Evolutionary conservation across 2,797 vertebrate species (phyloP).

Genomic region (Tokudaia muenninki): DNA sequence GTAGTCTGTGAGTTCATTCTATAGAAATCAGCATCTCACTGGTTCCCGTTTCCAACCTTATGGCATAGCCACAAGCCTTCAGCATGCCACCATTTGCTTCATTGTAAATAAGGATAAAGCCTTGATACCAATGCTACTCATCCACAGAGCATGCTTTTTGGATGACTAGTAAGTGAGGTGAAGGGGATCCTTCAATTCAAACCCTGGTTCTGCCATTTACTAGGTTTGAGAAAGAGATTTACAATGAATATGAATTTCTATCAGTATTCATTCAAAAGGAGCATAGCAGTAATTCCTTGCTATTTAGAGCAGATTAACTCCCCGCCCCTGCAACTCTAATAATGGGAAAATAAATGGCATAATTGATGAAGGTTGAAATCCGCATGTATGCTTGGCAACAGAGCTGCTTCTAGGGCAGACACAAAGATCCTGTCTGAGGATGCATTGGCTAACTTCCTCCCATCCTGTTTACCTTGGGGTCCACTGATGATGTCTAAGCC

Average conservation of each 20-base stretch:
- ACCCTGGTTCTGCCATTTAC: background rate
- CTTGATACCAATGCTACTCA: background rate
- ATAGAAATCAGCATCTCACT: background rate
- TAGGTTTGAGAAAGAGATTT: background rate
- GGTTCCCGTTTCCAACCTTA: background rate
- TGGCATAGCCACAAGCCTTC: background rate
- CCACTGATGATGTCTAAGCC: background rate
- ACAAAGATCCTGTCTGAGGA: background rate
- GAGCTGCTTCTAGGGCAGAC: background rate
- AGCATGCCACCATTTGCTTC: background rate
- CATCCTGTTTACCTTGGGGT: rapidly evolving
- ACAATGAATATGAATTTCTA: background rate
- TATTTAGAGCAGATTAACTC: background rate
- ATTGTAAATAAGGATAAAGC: background rate
- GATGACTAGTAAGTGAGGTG: background rate
- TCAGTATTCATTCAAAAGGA: background rate
- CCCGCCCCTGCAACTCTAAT: background rate
- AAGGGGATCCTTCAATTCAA: background rate
- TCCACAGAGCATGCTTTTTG: background rate
- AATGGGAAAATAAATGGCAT: background rate
- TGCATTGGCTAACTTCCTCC: background rate
- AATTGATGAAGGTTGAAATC: background rate
- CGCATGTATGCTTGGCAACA: background rate
- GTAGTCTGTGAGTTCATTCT: background rate
- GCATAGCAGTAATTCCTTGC: background rate